Conservation (phyloP, 2,113 vertebrate species). For the Hipposideros armiger region DNA sequence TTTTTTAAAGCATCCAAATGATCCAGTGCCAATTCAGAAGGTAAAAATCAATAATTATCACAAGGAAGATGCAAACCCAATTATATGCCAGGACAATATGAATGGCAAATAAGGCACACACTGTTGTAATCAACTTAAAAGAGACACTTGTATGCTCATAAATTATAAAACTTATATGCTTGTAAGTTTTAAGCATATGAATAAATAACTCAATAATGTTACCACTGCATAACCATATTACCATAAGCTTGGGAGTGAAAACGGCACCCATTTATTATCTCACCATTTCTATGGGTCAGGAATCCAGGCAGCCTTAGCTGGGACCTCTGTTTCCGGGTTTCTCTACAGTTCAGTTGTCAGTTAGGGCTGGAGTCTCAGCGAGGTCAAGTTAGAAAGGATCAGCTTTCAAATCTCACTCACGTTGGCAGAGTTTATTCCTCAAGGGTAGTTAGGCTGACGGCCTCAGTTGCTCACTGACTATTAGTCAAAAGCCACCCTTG, state of each 20-base stretch:
- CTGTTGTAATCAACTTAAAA: not conserved
- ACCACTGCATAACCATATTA: not conserved
- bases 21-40: slow-evolving; percentile 14
- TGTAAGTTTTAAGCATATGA: not conserved
- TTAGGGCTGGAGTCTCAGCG: not conserved
- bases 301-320: not conserved
- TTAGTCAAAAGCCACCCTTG: not conserved
- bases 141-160: too few relatives aligned
- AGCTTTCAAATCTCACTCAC: not conserved
- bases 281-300: not conserved
- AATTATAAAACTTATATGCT: too few relatives aligned
- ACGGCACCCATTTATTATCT: not conserved
- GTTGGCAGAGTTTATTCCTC: not conserved
- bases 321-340: not conserved
- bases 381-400: not conserved
- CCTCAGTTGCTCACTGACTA: not conserved
- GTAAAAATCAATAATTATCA: slow-evolving; percentile 26
- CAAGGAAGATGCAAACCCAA: not conserved
- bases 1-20: not conserved
- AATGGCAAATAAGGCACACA: not conserved
- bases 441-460: too few relatives aligned
- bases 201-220: not conserved
- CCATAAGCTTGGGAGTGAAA: not conserved
- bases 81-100: not conserved
- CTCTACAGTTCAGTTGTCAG: not conserved